These are phyloP conservation scores for Thereva nobilitata DNA, from an alignment of 2,888 invertebrate species.

Conservation along the genomic window DNA sequence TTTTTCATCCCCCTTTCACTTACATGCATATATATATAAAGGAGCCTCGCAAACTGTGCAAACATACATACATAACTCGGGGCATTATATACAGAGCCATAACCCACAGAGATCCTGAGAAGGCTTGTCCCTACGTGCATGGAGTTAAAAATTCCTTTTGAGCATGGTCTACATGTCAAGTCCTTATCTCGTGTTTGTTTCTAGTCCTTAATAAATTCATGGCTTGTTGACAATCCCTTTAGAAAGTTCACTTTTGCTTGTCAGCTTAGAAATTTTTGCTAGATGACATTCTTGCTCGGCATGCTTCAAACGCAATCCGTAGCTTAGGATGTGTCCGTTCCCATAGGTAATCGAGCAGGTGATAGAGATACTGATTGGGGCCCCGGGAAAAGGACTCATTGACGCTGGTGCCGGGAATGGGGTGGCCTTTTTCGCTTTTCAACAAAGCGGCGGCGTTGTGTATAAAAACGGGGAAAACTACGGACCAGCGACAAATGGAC, in stretches of 20 bases:
- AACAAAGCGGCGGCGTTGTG: not conserved
- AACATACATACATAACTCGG: conserved; percentile 9
- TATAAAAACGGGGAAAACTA: not conserved
- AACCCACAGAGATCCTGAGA: conserved; percentile 13
- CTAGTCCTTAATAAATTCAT: conserved; percentile 34
- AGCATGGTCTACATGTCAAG: conserved; percentile 32
- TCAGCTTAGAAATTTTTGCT: conserved; percentile 16
- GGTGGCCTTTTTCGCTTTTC: not conserved
- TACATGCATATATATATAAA: too few relatives aligned
- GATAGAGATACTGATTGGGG: conserved; percentile 18
- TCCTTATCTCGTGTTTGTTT: conserved; percentile 32
- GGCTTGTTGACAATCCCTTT: conserved; percentile 18
- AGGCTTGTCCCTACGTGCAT: conserved; percentile 22
- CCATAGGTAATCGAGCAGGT: conserved; percentile 21
- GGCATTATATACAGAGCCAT: conserved; percentile 7
- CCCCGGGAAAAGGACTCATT: too few relatives aligned
- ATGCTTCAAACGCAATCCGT: not conserved
- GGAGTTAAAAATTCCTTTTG: conserved; percentile 33
- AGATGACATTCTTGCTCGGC: not conserved
- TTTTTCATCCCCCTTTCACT: conserved; percentile 17
- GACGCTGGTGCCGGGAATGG: too few relatives aligned
- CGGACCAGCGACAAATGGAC: not conserved
- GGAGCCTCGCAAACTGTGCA: not conserved
- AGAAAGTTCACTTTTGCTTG: conserved; percentile 7
- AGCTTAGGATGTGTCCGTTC: not conserved